phyloP scores from a whole-genome alignment of 1,140 invertebrate genomes.

The Zaprionus taronus region DNA sequence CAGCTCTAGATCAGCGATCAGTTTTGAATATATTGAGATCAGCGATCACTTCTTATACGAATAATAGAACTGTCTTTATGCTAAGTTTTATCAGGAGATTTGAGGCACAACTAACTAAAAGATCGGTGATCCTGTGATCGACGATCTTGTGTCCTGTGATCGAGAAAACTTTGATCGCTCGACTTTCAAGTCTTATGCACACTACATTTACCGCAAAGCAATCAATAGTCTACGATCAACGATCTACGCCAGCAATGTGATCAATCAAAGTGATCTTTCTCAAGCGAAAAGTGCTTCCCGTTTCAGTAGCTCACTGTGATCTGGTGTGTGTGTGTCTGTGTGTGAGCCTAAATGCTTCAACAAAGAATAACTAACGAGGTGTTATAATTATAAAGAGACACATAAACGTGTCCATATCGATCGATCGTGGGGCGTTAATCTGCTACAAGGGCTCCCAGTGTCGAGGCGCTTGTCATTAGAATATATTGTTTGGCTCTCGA shows the following conservation, averaged over 20 bases:
- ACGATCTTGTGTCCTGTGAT: not conserved
- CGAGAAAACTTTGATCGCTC: not conserved
- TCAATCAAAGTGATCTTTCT: constrained; percentile 27
- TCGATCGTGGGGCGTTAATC: constrained; percentile 58
- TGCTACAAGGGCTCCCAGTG: constrained; percentile 55
- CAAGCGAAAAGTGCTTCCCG: constrained; percentile 9
- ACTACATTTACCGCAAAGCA: constrained; percentile 12
- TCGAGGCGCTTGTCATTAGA: constrained; percentile 75
- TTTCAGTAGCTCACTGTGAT: constrained; percentile 6
- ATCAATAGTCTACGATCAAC: not conserved
- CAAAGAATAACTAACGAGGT: constrained; percentile 81
- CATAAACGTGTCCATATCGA: constrained; percentile 43
- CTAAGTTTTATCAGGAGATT: not conserved
- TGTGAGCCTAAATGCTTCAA: constrained; percentile 66
- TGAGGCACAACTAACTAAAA: not conserved
- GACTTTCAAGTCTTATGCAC: not conserved
- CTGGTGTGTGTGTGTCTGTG: not conserved
- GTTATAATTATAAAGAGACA: constrained; percentile 74
- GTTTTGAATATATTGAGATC: not conserved
- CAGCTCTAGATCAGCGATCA: not conserved
- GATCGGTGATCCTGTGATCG: not conserved
- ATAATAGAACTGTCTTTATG: not conserved
- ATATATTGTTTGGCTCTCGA: constrained; percentile 70
- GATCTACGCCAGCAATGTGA: constrained; percentile 3
- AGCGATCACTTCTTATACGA: not conserved